Percentiles rank a stretch among this genome's conserved stretches.
Evolutionary conservation across 2,113 vertebrate species (phyloP).

Genomic region (Platysternon megacephalum): DNA sequence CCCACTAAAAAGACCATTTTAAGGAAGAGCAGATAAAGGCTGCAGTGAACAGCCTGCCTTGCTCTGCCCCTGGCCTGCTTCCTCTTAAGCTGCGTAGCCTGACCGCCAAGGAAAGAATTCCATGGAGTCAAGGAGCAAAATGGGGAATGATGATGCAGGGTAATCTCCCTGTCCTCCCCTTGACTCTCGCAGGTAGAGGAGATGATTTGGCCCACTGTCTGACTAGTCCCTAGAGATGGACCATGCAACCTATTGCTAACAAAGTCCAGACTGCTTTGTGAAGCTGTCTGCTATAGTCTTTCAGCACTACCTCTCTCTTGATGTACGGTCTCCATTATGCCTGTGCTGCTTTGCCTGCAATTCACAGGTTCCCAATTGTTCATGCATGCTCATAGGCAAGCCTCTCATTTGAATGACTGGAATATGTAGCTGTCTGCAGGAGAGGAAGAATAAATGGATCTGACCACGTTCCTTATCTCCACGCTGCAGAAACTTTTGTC

Average conservation of each 20-base stretch:
- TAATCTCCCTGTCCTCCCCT: too few relatives aligned
- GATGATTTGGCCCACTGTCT: background rate
- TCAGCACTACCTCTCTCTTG: accelerated
- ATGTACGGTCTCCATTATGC: background rate
- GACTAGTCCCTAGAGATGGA: background rate
- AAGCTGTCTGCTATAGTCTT: background rate
- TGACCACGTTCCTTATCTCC: slow-evolving; percentile 67
- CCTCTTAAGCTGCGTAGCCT: background rate
- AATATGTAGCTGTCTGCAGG: slow-evolving; percentile 65
- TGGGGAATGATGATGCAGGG: background rate
- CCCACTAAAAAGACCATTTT: background rate
- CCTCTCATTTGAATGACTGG: slow-evolving; percentile 57
- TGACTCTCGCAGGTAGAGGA: background rate
- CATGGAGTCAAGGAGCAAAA: background rate
- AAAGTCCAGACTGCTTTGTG: background rate
- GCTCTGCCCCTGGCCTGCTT: background rate
- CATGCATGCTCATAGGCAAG: slow-evolving; percentile 31
- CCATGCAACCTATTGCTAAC: background rate
- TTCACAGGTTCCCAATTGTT: slow-evolving; percentile 38
- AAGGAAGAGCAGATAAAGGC: background rate
- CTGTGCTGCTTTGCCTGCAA: background rate
- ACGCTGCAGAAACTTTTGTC: slow-evolving; percentile 73
- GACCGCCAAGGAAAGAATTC: background rate
- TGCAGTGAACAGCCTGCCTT: background rate
- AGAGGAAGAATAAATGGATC: slow-evolving; percentile 66